phyloP scores from a whole-genome alignment of 2,797 vertebrate genomes.

The Helarctos malayanus region DNA sequence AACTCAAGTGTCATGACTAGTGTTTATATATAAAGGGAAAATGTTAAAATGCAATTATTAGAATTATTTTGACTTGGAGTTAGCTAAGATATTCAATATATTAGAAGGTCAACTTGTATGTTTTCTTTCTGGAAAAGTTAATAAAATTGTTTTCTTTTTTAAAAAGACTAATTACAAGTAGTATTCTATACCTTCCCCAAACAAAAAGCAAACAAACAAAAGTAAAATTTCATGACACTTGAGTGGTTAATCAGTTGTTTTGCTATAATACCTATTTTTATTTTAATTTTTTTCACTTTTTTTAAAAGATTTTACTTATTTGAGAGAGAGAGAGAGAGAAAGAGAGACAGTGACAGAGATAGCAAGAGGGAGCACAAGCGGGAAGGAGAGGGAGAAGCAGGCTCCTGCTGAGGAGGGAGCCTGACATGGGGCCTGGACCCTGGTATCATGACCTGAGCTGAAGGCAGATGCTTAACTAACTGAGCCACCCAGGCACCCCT shows the following conservation, averaged over 20 bases:
- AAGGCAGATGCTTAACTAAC: neutral
- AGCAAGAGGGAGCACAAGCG: too few relatives aligned
- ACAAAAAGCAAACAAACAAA: constrained; percentile 22
- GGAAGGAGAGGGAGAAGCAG: neutral
- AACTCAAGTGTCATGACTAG: neutral
- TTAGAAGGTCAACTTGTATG: neutral
- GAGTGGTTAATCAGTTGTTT: neutral
- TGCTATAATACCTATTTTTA: neutral
- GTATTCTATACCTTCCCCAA: neutral
- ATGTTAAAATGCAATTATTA: neutral
- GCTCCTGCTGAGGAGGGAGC: neutral
- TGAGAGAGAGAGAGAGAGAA: too few relatives aligned
- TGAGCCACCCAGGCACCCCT: neutral
- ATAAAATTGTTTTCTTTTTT: constrained; percentile 16
- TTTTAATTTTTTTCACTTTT: too few relatives aligned
- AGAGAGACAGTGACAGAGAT: too few relatives aligned
- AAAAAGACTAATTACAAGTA: neutral
- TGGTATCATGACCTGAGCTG: neutral
- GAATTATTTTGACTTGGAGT: neutral
- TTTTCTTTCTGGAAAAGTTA: constrained; percentile 12
- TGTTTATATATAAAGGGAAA: neutral
- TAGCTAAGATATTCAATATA: neutral
- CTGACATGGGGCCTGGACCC: accelerated
- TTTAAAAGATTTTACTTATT: too few relatives aligned
- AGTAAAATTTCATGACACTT: neutral